Evolutionary conservation across 2,113 vertebrate species (phyloP), one percentile per base, ranked within the genome.

Genomic region (Lethenteron camtschaticum): DNA sequence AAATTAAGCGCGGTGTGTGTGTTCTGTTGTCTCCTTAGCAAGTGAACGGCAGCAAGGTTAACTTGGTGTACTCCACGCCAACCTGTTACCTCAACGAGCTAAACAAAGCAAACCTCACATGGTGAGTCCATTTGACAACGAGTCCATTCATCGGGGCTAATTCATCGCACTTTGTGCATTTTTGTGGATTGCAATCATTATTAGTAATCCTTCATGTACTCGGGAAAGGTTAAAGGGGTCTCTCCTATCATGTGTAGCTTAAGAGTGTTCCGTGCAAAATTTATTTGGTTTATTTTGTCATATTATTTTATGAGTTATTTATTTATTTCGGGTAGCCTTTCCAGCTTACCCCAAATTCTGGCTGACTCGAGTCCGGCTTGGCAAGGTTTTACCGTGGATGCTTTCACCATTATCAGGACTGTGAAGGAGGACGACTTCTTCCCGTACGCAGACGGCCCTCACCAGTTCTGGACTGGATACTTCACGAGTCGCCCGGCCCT

Each of bases 341-440:
- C 5, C 41, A 41, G 6, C 41, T 41, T 41, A 7, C 41, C 41
- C 41, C 41, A 41, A 1, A 41, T 41, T 41, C 4, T 41, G 41
- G 41, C 24, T 41, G 3, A 41, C 24, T 41, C 5, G 24, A 41
- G 24, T 41, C 24, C 4, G 24, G 24, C 41, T 41, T 41, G 41
- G 41, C 41, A 5, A 41, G 41, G 41, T 41, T 41, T 41, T 41
- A 41, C 41, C 41, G 6, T 41, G 41, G 41, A 41, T 41, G 4
- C 41, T 41, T 41, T 41, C 41, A 41, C 41, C 41, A 41, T 41
- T 41, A 41, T 2, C 75, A 95, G 90, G 89, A 71, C 85, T 0
- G 68, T 88, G 73, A 95, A 95, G 73, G 76, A 73, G 0, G 91
- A 96, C 0, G 91, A 96, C 73, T 96, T 96, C 76, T 89, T 95